phyloP scores from a whole-genome alignment of 2,888 invertebrate genomes.

The Stenolophus ochropezus region DNA sequence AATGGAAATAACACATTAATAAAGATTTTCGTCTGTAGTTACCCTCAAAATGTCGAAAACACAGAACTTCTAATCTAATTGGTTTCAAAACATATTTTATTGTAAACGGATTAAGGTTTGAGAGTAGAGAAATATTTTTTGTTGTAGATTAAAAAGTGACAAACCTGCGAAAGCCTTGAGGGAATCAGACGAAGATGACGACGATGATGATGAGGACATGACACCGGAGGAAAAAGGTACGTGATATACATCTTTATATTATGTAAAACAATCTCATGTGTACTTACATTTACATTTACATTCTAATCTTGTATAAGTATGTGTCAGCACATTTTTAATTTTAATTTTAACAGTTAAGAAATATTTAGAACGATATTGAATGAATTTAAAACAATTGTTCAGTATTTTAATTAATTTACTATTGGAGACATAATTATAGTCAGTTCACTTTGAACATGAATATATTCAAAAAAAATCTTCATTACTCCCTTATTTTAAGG shows the following conservation, averaged over 20 bases:
- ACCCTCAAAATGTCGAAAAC: too few species aligned
- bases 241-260: not conserved
- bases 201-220: constrained; percentile 69
- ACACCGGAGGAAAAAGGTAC: constrained; percentile 74
- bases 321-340: not conserved
- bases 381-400: not conserved
- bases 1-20: too few species aligned
- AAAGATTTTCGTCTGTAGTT: too few species aligned
- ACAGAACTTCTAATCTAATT: not conserved
- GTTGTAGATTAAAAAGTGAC: constrained; percentile 71
- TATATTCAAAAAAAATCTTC: too few species aligned
- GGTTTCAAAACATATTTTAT: not conserved
- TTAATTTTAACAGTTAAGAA: not conserved
- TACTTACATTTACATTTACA: too few species aligned
- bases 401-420: not conserved
- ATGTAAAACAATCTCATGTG: not conserved
- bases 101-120: not conserved
- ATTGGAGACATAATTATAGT: too few species aligned
- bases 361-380: not conserved
- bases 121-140: constrained; percentile 44
- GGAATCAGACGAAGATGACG: constrained; percentile 69
- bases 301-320: not conserved
- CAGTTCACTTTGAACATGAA: too few species aligned
- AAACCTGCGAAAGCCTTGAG: constrained; percentile 74
- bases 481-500: too few species aligned